Conservation (phyloP, 2,797 vertebrate species). For the Melanotaenia trifasciata region DNA sequence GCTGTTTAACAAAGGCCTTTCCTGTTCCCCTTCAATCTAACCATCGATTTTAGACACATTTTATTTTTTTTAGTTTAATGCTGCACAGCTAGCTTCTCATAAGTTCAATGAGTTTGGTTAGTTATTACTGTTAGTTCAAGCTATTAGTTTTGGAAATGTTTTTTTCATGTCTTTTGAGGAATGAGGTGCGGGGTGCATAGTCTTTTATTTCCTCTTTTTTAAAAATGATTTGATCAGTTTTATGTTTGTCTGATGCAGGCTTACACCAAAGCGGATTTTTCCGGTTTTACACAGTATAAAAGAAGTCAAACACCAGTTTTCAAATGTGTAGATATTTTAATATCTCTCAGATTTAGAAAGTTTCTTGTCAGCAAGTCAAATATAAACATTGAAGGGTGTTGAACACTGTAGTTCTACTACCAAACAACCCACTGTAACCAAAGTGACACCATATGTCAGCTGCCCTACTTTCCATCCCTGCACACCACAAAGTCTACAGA, state of each 20-base stretch:
- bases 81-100: not conserved
- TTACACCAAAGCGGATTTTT: not conserved
- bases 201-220: not conserved
- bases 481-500: constrained; percentile 7
- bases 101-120: not conserved
- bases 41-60: not conserved
- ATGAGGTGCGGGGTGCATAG: not conserved
- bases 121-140: not conserved
- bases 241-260: not conserved
- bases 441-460: not conserved
- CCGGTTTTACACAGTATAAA: not conserved
- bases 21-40: not conserved
- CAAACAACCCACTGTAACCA: not conserved
- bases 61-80: not conserved
- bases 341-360: not conserved
- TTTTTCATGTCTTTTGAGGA: not conserved
- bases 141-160: not conserved
- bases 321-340: not conserved
- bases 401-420: not conserved
- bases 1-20: too few relatives aligned
- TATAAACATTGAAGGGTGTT: not conserved
- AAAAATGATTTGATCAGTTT: not conserved
- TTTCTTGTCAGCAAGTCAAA: not conserved
- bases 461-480: not conserved
- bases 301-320: not conserved